These are phyloP conservation scores for Gymnobelideus leadbeateri DNA, from an alignment of 2,113 vertebrate species.

Conservation along the genomic window DNA sequence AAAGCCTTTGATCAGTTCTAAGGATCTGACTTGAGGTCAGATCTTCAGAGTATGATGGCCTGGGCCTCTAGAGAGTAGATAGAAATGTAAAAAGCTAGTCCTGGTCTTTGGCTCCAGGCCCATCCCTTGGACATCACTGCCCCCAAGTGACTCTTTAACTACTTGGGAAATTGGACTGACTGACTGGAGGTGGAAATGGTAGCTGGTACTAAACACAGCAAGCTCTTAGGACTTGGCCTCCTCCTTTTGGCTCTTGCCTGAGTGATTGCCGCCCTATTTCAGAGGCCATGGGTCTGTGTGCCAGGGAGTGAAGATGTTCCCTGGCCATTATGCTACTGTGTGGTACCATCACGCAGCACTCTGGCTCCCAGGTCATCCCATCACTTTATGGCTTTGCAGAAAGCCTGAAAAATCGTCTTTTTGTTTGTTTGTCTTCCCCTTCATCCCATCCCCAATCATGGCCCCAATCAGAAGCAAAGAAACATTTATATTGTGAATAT, in stretches of 20 bases:
- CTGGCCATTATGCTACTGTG: not conserved
- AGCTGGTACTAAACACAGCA: not conserved
- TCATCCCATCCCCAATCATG: not conserved
- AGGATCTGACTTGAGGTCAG: not conserved
- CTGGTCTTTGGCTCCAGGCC: not conserved
- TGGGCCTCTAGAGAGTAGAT: constrained; percentile 3
- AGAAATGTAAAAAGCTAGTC: not conserved
- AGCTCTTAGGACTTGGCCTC: not conserved
- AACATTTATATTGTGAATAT: not conserved
- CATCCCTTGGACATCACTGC: not conserved
- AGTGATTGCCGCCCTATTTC: not conserved
- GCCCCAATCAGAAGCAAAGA: not conserved
- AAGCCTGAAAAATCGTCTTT: not conserved
- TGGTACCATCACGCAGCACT: not conserved
- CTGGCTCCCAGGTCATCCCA: not conserved
- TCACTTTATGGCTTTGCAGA: not conserved
- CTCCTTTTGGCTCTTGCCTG: not conserved
- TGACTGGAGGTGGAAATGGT: not conserved
- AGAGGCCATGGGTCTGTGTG: not conserved
- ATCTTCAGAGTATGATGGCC: not conserved
- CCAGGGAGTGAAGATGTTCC: not conserved
- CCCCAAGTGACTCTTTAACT: not conserved
- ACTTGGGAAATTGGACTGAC: not conserved
- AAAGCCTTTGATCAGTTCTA: not conserved
- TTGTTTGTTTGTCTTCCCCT: not conserved